Evolutionary conservation across 2,797 vertebrate species (phyloP).

Genomic region (Scleropages formosus): DNA sequence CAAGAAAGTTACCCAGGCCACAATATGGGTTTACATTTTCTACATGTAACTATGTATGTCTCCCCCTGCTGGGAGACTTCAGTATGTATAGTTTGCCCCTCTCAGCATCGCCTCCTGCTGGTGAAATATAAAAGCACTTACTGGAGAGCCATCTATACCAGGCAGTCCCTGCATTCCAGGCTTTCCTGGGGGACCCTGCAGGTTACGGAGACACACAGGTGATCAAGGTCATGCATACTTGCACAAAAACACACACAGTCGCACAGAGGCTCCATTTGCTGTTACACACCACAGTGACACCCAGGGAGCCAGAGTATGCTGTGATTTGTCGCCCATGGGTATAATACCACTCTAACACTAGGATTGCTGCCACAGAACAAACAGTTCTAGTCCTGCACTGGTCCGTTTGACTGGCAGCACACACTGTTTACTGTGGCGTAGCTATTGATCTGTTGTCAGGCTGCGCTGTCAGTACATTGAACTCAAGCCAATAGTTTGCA

Average conservation of each 20-base stretch:
- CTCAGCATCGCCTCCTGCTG: background rate
- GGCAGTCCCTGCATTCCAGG: conserved; percentile 76
- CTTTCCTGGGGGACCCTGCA: conserved; percentile 83
- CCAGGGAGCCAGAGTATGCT: background rate
- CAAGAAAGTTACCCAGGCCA: conserved; percentile 17
- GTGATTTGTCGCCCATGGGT: background rate
- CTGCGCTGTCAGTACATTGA: conserved; percentile 4
- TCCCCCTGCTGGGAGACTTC: conserved; percentile 12
- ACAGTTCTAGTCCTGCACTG: background rate
- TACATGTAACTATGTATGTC: background rate
- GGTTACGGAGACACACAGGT: conserved; percentile 33
- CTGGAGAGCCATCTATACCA: conserved; percentile 82
- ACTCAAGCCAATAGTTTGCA: conserved; percentile 39
- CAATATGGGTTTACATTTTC: conserved; percentile 27
- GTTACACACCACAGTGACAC: background rate
- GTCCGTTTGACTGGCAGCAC: conserved; percentile 2
- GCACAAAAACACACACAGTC: too few species aligned
- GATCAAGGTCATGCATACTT: background rate
- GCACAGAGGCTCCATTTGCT: background rate
- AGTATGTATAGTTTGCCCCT: conserved; percentile 16
- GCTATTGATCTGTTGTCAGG: conserved; percentile 64
- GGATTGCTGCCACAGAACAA: conserved; percentile 8
- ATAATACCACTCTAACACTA: background rate
- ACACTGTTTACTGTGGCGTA: conserved; percentile 30
- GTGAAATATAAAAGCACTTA: conserved; percentile 61